Percentiles rank a stretch among this genome's conserved stretches.
phyloP scores from a whole-genome alignment of 2,797 vertebrate genomes.

The Anguilla pacifica region DNA sequence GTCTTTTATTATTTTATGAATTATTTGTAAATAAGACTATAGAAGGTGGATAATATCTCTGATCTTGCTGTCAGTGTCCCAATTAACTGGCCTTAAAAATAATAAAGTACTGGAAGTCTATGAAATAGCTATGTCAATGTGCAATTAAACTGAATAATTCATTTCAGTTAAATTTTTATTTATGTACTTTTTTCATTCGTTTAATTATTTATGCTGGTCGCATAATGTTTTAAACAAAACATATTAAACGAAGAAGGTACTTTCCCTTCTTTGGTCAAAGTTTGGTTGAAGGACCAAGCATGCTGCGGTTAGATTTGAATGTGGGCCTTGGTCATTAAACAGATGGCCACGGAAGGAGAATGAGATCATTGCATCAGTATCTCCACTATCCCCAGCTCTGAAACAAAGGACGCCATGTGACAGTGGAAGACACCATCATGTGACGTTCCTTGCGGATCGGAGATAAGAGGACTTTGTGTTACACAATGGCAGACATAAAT shows the following conservation, averaged over 20 bases:
- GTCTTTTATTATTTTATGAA: not conserved
- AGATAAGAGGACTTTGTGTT: constrained; percentile 56
- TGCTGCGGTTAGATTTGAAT: not conserved
- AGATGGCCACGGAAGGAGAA: constrained; percentile 50
- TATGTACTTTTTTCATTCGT: not conserved
- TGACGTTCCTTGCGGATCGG: constrained; percentile 50
- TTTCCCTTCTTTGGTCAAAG: not conserved
- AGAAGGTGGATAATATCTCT: not conserved
- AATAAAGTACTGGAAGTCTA: not conserved
- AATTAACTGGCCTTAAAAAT: not conserved
- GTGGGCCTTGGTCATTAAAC: constrained; percentile 32
- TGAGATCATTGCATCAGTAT: constrained; percentile 52
- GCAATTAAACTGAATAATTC: not conserved
- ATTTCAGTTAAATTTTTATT: not conserved
- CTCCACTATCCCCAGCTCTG: constrained; percentile 48
- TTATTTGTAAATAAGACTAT: not conserved
- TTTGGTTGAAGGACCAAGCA: not conserved
- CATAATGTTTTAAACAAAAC: constrained; percentile 1
- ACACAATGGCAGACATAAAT: constrained; percentile 51
- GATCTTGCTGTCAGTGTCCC: not conserved
- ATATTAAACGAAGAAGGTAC: not conserved
- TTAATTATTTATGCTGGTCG: not conserved
- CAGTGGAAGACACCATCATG: constrained; percentile 55
- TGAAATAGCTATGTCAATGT: not conserved
- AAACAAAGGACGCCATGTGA: constrained; percentile 58